Conservation (phyloP, 2,888 invertebrate species). For the Acanthosepion lycidas region DNA sequence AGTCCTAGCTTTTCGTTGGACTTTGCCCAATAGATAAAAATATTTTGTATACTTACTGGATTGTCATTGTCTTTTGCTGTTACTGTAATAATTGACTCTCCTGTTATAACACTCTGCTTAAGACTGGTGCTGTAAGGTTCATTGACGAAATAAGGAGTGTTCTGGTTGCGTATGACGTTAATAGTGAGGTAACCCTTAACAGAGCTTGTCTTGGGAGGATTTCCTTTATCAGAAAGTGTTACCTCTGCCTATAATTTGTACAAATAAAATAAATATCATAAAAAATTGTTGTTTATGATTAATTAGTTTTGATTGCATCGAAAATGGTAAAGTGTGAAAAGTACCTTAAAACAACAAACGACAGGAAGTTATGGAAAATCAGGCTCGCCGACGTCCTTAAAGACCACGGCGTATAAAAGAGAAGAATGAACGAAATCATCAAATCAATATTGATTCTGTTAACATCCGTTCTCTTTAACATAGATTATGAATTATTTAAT, state of each 20-base stretch:
- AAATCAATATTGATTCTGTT: too few species aligned
- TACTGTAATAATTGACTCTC: constrained; percentile 59
- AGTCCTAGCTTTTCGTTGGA: neutral
- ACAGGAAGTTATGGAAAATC: too few species aligned
- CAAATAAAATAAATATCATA: constrained; percentile 50
- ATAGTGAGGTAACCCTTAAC: constrained; percentile 62
- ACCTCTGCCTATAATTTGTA: constrained; percentile 57
- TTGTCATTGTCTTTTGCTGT: constrained; percentile 61
- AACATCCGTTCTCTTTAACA: too few species aligned
- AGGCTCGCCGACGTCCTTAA: too few species aligned
- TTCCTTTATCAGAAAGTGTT: constrained; percentile 60
- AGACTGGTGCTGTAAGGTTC: constrained; percentile 59
- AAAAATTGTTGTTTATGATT: constrained; percentile 45
- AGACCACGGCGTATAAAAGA: too few species aligned
- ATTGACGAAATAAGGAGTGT: constrained; percentile 60
- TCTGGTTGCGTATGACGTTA: constrained; percentile 63
- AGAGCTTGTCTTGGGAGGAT: constrained; percentile 53
- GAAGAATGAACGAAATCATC: too few species aligned
- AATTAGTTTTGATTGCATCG: too few species aligned
- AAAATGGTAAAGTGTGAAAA: too few species aligned
- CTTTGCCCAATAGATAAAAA: constrained; percentile 41
- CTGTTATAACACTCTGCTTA: constrained; percentile 54
- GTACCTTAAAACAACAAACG: too few species aligned
- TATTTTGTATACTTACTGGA: constrained; percentile 52
- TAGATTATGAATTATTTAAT: too few species aligned